Evolutionary conservation across 1,140 invertebrate genomes (phyloP).

Genomic region (Ladona fulva): DNA sequence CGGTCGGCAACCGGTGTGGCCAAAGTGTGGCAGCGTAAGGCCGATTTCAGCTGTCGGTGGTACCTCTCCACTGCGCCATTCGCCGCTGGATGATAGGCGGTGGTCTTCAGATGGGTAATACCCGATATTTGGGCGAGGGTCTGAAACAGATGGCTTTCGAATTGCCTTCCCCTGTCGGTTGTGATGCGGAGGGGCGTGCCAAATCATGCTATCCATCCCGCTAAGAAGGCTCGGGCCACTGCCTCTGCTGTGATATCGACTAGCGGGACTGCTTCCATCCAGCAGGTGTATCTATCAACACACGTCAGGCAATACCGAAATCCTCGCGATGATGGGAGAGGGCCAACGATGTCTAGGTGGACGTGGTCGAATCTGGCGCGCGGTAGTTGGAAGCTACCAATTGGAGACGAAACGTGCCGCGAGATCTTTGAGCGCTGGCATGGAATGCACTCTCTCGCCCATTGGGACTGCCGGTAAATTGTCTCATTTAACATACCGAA

Average conservation of each 20-base stretch:
- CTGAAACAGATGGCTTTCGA: slow-evolving; percentile 29
- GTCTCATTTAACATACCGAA: too few species aligned
- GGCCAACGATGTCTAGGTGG: too few species aligned
- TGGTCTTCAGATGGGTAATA: slow-evolving; percentile 25
- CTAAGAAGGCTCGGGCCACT: slow-evolving; percentile 29
- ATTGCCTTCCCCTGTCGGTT: slow-evolving; percentile 33
- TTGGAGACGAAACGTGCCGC: slow-evolving; percentile 18
- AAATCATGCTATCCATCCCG: slow-evolving; percentile 32
- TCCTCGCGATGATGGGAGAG: slow-evolving; percentile 31
- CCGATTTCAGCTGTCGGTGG: not conserved
- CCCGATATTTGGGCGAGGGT: slow-evolving; percentile 26
- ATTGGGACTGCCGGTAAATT: too few species aligned
- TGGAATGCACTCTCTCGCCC: slow-evolving; percentile 18
- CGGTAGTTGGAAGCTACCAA: not conserved
- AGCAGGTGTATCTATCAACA: slow-evolving; percentile 38
- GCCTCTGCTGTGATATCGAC: slow-evolving; percentile 32
- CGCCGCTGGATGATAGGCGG: slow-evolving; percentile 20
- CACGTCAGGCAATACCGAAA: slow-evolving; percentile 35
- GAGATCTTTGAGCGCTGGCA: slow-evolving; percentile 23
- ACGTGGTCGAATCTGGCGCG: too few species aligned
- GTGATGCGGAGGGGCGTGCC: slow-evolving; percentile 29
- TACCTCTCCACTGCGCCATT: slow-evolving; percentile 17
- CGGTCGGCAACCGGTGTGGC: too few species aligned
- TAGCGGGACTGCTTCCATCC: slow-evolving; percentile 34
- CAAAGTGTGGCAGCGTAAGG: too few species aligned